These are phyloP conservation scores for Ichneumon xanthorius DNA, from an alignment of 2,888 invertebrate species.

Conservation along the genomic window DNA sequence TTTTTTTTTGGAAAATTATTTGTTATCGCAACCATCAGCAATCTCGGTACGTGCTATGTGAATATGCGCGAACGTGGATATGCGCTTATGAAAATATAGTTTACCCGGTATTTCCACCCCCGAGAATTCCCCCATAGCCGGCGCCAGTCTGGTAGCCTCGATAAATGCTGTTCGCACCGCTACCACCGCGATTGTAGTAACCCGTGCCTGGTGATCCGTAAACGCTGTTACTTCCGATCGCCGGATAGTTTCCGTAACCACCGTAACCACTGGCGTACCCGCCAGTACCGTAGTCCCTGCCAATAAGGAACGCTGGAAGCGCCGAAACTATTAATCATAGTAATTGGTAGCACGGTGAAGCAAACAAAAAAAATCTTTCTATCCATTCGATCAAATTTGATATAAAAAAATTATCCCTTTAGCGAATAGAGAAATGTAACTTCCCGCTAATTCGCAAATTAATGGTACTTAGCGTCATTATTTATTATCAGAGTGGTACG, in stretches of 20 bases:
- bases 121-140: constrained; percentile 71
- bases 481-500: no score
- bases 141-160: constrained; percentile 71
- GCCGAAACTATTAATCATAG: constrained; percentile 25
- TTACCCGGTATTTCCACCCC: constrained; percentile 77
- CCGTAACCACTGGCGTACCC: constrained; percentile 70
- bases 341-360: not conserved
- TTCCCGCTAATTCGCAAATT: no score
- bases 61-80: not conserved
- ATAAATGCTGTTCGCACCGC: constrained; percentile 69
- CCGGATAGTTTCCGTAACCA: constrained; percentile 72
- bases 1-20: not conserved
- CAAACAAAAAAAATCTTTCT: not conserved
- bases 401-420: not conserved
- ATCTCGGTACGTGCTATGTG: not conserved
- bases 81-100: constrained; percentile 3
- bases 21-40: no score
- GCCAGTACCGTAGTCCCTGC: constrained; percentile 73
- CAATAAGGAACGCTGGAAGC: constrained; percentile 74
- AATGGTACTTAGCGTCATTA: no score
- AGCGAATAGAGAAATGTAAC: no score
- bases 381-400: not conserved
- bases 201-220: constrained; percentile 67
- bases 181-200: constrained; percentile 70
- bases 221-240: constrained; percentile 65